These are phyloP conservation scores for Ichneumoninae sp. DNA, from an alignment of 2,888 invertebrate genomes.

Conservation along the genomic window DNA sequence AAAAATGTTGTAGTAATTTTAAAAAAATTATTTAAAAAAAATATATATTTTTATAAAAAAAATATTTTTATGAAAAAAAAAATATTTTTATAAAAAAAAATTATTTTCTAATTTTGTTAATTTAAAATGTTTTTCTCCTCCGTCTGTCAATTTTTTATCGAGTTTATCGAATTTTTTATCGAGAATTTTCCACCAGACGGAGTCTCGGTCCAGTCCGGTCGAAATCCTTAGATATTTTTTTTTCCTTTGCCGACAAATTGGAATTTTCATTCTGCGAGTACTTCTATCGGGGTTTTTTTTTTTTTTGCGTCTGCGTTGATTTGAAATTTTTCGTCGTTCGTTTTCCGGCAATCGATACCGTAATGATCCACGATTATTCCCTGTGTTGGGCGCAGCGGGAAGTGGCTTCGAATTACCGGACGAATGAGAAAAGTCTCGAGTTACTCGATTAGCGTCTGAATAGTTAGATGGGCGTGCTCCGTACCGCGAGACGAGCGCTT, in stretches of 20 bases:
- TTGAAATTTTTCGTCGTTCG: not conserved
- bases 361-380: conserved; percentile 19
- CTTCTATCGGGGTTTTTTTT: not conserved
- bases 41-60: no score
- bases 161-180: conserved; percentile 23
- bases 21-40: no score
- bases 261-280: conserved; percentile 72
- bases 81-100: no score
- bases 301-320: not conserved
- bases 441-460: conserved; percentile 81
- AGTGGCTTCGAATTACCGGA: conserved; percentile 68
- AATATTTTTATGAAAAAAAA: not conserved
- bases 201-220: conserved; percentile 42
- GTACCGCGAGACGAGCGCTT: conserved; percentile 31
- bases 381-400: conserved; percentile 30
- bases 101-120: not conserved
- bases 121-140: not conserved
- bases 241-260: conserved; percentile 80
- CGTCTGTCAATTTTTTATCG: conserved; percentile 7
- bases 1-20: no score
- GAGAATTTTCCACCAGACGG: conserved; percentile 70
- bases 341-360: conserved; percentile 13
- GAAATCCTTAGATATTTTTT: conserved; percentile 71
- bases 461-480: conserved; percentile 65
- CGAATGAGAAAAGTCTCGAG: conserved; percentile 73